Evolutionary conservation across 2,888 invertebrate genomes (phyloP).

Genomic region (Neria commutata): DNA sequence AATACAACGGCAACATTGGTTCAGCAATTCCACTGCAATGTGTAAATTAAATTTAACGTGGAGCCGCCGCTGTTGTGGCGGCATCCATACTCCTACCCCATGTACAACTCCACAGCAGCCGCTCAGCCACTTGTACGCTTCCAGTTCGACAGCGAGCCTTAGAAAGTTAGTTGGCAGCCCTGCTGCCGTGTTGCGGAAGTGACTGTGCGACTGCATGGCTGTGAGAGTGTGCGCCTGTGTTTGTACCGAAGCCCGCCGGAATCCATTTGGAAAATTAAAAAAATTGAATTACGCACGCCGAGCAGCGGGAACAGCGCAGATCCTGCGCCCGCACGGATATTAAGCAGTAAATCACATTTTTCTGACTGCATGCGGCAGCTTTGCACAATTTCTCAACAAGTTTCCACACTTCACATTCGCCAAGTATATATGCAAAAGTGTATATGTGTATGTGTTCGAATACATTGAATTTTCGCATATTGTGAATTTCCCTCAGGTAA

Average conservation of each 20-base stretch:
- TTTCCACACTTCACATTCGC: too few relatives aligned
- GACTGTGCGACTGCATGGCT: too few relatives aligned
- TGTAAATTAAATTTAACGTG: neutral
- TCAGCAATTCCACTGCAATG: neutral
- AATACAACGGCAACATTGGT: neutral
- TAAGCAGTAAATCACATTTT: slow-evolving; percentile 1
- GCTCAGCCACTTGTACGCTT: too few relatives aligned
- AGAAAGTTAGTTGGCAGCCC: too few relatives aligned
- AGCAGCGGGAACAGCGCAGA: neutral
- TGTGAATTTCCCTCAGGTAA: too few relatives aligned
- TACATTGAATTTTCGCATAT: too few relatives aligned
- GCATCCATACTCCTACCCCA: neutral
- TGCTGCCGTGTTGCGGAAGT: neutral
- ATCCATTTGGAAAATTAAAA: slow-evolving; percentile 1
- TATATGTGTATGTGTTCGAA: too few relatives aligned
- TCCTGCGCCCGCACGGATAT: neutral
- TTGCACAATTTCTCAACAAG: too few relatives aligned
- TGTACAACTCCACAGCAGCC: too few relatives aligned
- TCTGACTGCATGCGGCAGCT: too few relatives aligned
- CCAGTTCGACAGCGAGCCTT: too few relatives aligned
- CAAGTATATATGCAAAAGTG: too few relatives aligned
- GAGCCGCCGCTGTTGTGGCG: neutral
- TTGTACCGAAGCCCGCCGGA: neutral
- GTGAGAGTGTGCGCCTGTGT: neutral
- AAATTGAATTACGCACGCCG: neutral